phyloP scores from a whole-genome alignment of 2,797 vertebrate genomes.

The Nyctalus aviator region DNA sequence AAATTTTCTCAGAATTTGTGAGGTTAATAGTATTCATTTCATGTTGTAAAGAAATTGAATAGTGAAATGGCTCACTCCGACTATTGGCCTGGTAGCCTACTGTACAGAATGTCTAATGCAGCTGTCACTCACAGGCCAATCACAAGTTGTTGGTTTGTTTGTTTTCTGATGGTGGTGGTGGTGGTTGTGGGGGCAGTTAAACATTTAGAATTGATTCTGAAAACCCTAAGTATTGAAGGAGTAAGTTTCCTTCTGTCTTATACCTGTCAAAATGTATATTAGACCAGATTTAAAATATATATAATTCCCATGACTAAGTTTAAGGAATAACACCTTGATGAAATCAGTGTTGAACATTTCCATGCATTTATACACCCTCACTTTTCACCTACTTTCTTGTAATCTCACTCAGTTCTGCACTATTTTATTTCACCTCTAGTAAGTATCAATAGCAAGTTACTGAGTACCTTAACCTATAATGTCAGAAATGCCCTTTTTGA shows the following conservation, averaged over 20 bases:
- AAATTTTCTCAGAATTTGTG: slow-evolving; percentile 62
- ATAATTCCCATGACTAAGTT: slow-evolving; percentile 18
- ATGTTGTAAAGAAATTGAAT: slow-evolving; percentile 52
- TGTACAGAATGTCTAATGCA: not conserved
- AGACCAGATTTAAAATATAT: slow-evolving; percentile 62
- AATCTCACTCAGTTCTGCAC: slow-evolving; percentile 20
- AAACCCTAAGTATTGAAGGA: slow-evolving; percentile 31
- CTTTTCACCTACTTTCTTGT: slow-evolving; percentile 7
- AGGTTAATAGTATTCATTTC: slow-evolving; percentile 59
- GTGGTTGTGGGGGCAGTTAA: not conserved
- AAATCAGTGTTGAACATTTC: slow-evolving; percentile 41
- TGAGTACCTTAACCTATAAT: slow-evolving; percentile 7
- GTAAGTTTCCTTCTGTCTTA: not conserved
- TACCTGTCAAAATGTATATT: slow-evolving; percentile 33
- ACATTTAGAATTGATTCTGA: slow-evolving; percentile 53
- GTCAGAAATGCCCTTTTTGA: slow-evolving; percentile 50
- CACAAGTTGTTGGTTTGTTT: not conserved
- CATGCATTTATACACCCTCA: not conserved
- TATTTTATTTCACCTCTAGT: slow-evolving; percentile 17
- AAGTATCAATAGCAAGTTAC: slow-evolving; percentile 1
- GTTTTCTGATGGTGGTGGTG: not conserved
- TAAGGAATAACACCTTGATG: slow-evolving; percentile 46
- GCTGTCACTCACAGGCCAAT: not conserved
- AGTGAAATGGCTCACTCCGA: slow-evolving; percentile 43
- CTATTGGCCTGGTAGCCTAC: slow-evolving; percentile 12